Evolutionary conservation across 2,797 vertebrate genomes (phyloP).

Genomic region (Spinibarbus caldwelli): DNA sequence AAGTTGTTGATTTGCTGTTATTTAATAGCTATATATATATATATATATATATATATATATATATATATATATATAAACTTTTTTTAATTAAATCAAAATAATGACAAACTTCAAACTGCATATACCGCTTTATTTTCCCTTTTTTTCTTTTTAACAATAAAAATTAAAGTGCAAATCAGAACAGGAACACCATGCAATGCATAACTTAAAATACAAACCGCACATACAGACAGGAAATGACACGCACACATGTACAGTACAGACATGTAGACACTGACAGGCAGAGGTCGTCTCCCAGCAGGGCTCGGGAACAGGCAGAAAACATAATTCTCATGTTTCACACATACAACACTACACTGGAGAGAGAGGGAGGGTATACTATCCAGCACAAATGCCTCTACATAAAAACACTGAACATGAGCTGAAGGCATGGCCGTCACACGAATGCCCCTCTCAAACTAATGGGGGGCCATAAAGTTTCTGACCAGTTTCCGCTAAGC

Average conservation of each 20-base stretch:
- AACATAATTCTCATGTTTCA: slow-evolving; percentile 7
- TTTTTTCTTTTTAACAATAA: slow-evolving; percentile 72
- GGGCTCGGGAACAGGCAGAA: slow-evolving; percentile 5
- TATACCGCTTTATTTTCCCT: slow-evolving; percentile 49
- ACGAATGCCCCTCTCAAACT: neutral
- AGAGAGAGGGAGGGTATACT: slow-evolving; percentile 8
- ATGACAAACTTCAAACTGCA: slow-evolving; percentile 49
- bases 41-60: too few relatives aligned
- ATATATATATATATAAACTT: too few relatives aligned
- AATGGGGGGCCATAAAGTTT: neutral
- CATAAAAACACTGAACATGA: slow-evolving; percentile 49
- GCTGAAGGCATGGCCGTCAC: slow-evolving; percentile 27
- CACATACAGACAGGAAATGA: slow-evolving; percentile 58
- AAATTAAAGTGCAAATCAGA: slow-evolving; percentile 85
- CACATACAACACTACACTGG: slow-evolving; percentile 58
- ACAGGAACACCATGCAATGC: slow-evolving; percentile 82
- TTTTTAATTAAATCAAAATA: slow-evolving; percentile 6
- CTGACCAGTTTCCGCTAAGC: neutral
- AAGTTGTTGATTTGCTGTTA: neutral
- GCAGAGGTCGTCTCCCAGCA: slow-evolving; percentile 39
- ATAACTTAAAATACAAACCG: slow-evolving; percentile 68
- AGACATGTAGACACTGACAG: slow-evolving; percentile 52
- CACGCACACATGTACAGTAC: slow-evolving; percentile 16
- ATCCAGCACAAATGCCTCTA: slow-evolving; percentile 37
- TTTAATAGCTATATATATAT: too few relatives aligned